Percentiles rank a stretch among this genome's conserved stretches.
Conservation (phyloP, 2,113 vertebrate species). For the Periophthalmodon schlosseri region DNA sequence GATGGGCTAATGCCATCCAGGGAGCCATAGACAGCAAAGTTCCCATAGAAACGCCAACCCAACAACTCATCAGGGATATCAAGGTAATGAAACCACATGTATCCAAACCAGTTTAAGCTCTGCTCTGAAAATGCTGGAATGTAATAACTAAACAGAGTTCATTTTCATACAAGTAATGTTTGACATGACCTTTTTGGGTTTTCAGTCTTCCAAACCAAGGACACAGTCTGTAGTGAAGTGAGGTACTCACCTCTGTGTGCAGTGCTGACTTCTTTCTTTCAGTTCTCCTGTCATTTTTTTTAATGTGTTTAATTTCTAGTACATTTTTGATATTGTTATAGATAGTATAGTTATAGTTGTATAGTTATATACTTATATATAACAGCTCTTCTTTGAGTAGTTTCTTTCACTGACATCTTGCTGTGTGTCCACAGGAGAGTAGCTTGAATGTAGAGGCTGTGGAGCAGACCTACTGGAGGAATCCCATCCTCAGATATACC, state of each 20-base stretch:
- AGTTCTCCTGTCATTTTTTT: not conserved
- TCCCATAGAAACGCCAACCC: conserved; percentile 92
- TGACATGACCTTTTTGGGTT: conserved; percentile 41
- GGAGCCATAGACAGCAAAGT: conserved; percentile 91
- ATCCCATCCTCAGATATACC: conserved; percentile 91
- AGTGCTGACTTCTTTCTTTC: conserved; percentile 41
- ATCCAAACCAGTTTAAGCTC: not conserved
- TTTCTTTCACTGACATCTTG: conserved; percentile 15
- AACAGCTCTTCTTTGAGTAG: not conserved
- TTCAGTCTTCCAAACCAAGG: conserved; percentile 69
- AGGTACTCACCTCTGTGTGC: conserved; percentile 71
- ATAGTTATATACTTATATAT: not conserved
- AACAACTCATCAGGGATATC: conserved; percentile 92
- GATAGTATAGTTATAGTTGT: too few relatives aligned
- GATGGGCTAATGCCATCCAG: conserved; percentile 90
- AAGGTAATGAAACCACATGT: conserved; percentile 76
- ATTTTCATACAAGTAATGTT: not conserved
- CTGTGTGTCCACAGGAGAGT: conserved; percentile 79
- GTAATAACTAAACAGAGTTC: not conserved
- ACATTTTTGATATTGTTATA: too few relatives aligned
- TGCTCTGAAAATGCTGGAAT: not conserved
- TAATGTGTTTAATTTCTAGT: not conserved
- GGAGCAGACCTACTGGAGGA: conserved; percentile 90
- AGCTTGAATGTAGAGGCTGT: conserved; percentile 88
- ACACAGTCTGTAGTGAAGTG: conserved; percentile 69